A percentile compares a stretch with the other conserved stretches of the same genome.
Conservation (phyloP, 2,113 vertebrate species). For the Lampris megalopsis region DNA sequence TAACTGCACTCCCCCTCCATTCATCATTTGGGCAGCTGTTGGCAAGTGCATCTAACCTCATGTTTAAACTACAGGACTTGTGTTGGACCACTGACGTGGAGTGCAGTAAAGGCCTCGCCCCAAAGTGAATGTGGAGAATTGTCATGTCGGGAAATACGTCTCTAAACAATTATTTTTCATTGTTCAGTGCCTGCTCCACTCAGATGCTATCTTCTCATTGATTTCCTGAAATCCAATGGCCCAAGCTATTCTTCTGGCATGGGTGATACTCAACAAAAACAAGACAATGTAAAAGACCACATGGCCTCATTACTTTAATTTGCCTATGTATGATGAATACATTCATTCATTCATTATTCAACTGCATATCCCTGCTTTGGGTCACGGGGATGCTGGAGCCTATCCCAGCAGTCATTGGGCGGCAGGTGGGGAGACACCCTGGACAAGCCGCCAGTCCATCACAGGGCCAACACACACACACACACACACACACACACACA, state of each 20-base stretch:
- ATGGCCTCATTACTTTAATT: background rate
- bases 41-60: slow-evolving; percentile 18
- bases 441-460: no score
- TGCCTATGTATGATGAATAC: background rate
- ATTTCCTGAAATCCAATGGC: background rate
- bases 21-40: slow-evolving; percentile 57
- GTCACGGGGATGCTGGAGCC: no score
- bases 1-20: slow-evolving; percentile 42
- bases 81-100: background rate
- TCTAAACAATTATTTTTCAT: slow-evolving; percentile 2
- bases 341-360: no score
- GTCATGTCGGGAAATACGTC: background rate
- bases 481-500: no score
- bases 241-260: background rate
- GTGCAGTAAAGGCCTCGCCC: slow-evolving; percentile 9
- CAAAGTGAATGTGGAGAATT: background rate
- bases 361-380: no score
- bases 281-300: background rate
- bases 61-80: slow-evolving; percentile 27
- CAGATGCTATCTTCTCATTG: background rate
- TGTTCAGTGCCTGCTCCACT: background rate
- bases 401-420: no score
- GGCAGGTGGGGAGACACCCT: no score
- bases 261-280: no score
- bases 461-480: no score